Evolutionary conservation across 2,888 invertebrate genomes (phyloP).

Genomic region (Cataglyphis albicans): DNA sequence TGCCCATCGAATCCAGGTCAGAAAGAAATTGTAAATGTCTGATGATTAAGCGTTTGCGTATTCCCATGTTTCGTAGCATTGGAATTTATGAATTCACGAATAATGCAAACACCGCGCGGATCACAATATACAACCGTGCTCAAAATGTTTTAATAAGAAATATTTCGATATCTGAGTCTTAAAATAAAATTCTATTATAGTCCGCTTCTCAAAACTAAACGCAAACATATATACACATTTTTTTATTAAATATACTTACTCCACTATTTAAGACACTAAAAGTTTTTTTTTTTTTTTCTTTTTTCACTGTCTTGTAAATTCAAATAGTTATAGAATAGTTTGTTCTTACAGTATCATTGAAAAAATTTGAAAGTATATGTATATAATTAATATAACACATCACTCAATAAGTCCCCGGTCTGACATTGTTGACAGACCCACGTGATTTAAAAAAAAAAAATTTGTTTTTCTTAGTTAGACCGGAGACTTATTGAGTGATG

Average conservation of each 20-base stretch:
- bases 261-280: not conserved
- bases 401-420: no score
- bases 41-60: conserved; percentile 28
- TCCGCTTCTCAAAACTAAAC: not conserved
- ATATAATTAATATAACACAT: not conserved
- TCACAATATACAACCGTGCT: not conserved
- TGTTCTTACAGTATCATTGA: not conserved
- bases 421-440: no score
- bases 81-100: conserved; percentile 20
- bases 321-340: not conserved
- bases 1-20: conserved; percentile 57
- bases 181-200: conserved; percentile 29
- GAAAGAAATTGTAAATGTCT: conserved; percentile 20
- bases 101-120: conserved; percentile 2
- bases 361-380: not conserved
- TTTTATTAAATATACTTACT: conserved; percentile 20
- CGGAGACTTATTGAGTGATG: no score
- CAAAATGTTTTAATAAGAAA: not conserved
- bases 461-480: no score
- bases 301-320: conserved; percentile 12
- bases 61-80: not conserved
- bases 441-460: no score
- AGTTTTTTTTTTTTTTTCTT: not conserved
- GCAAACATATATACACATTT: not conserved
- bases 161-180: not conserved